phyloP scores from a whole-genome alignment of 2,797 vertebrate genomes.

The Coccyzus lansbergi region DNA sequence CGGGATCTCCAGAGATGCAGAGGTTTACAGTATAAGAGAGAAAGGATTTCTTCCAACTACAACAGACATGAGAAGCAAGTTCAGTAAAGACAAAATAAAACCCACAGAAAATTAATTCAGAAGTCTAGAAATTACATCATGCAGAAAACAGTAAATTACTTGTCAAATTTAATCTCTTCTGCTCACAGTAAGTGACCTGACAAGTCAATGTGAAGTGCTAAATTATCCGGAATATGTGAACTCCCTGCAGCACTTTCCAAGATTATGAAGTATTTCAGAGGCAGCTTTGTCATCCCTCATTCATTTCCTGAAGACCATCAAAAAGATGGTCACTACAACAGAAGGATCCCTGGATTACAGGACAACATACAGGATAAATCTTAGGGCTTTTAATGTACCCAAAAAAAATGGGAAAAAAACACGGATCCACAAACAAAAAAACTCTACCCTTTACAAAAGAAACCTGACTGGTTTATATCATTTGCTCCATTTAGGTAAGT shows the following conservation, averaged over 20 bases:
- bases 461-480: not conserved
- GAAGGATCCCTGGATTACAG: not conserved
- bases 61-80: not conserved
- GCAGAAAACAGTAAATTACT: slow-evolving; percentile 5
- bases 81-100: not conserved
- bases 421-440: not conserved
- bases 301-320: not conserved
- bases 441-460: not conserved
- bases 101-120: not conserved
- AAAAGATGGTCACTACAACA: not conserved
- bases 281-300: not conserved
- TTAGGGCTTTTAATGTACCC: not conserved
- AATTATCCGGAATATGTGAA: slow-evolving; percentile 1
- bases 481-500: not conserved
- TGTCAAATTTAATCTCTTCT: not conserved
- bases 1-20: not conserved
- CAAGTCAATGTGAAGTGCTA: not conserved
- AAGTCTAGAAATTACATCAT: not conserved
- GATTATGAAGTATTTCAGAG: not conserved
- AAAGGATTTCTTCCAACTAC: not conserved
- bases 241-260: not conserved
- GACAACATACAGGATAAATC: not conserved
- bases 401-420: not conserved
- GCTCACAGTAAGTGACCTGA: not conserved
- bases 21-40: not conserved